phyloP scores from a whole-genome alignment of 2,888 invertebrate genomes.

The Criorhina ranunculi region DNA sequence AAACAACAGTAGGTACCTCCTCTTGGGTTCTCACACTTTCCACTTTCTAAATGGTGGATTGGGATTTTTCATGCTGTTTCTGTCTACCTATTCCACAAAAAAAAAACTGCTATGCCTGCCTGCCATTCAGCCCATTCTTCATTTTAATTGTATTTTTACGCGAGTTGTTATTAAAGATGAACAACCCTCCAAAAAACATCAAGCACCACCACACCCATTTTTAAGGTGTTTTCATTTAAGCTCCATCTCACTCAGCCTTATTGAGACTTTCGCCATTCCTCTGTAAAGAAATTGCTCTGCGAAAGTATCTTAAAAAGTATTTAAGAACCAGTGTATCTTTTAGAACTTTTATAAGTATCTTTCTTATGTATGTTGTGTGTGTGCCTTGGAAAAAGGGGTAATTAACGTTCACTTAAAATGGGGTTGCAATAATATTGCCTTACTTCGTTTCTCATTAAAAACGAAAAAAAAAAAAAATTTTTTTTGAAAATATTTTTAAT shows the following conservation, averaged over 20 bases:
- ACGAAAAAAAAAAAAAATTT: constrained; percentile 4
- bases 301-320: constrained; percentile 75
- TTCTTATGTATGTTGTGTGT: constrained; percentile 65
- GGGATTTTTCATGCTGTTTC: constrained; percentile 44
- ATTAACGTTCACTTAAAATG: constrained; percentile 75
- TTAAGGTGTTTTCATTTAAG: constrained; percentile 57
- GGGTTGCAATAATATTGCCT: constrained; percentile 54
- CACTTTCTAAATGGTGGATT: constrained; percentile 18
- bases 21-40: constrained; percentile 9
- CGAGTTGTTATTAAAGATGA: constrained; percentile 69
- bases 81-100: constrained; percentile 26
- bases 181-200: constrained; percentile 57
- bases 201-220: constrained; percentile 44
- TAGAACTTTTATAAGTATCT: constrained; percentile 69
- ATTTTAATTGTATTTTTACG: constrained; percentile 73
- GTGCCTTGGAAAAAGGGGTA: constrained; percentile 61
- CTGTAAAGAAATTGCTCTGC: constrained; percentile 43
- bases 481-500: constrained; percentile 66
- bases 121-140: constrained; percentile 50
- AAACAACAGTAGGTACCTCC: constrained; percentile 22
- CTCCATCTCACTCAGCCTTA: constrained; percentile 55
- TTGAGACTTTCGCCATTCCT: constrained; percentile 12
- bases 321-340: constrained; percentile 67
- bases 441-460: not conserved
- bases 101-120: constrained; percentile 30